A percentile compares a stretch with the other conserved stretches of the same genome.
phyloP scores from a whole-genome alignment of 1,140 invertebrate genomes.

The Globodera ellingtonae region DNA sequence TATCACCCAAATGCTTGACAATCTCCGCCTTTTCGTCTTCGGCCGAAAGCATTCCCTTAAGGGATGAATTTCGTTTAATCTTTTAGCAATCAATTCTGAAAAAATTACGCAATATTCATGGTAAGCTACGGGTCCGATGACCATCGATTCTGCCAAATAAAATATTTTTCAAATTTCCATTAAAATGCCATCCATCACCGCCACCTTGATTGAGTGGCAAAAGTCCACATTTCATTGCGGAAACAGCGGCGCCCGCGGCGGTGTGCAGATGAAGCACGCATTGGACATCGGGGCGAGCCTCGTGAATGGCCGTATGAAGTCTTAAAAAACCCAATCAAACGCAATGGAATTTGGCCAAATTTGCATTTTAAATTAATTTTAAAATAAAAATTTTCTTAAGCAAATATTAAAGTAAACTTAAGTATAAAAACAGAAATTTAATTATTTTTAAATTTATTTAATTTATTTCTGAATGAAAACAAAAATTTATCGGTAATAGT shows the following conservation, averaged over 20 bases:
- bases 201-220: slow-evolving; percentile 58
- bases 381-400: too few species aligned
- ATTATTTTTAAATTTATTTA: too few species aligned
- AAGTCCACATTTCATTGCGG: slow-evolving; percentile 68
- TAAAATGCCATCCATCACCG: neutral
- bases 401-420: too few species aligned
- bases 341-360: neutral
- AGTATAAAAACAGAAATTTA: too few species aligned
- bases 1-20: slow-evolving; percentile 66
- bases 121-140: slow-evolving; percentile 67
- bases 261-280: slow-evolving; percentile 88
- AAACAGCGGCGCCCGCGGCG: slow-evolving; percentile 80
- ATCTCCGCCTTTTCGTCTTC: slow-evolving; percentile 66
- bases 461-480: too few species aligned
- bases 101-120: slow-evolving; percentile 65
- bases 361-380: slow-evolving; percentile 48
- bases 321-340: neutral
- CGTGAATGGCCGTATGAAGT: slow-evolving; percentile 92
- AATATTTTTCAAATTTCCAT: neutral
- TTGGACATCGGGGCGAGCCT: slow-evolving; percentile 89
- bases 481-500: too few species aligned
- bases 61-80: slow-evolving; percentile 2
- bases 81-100: neutral
- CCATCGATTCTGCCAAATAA: slow-evolving; percentile 66
- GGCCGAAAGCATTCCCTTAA: slow-evolving; percentile 66